Percentiles rank a stretch among this genome's conserved stretches.
Conservation (phyloP, 2,888 invertebrate species). For the Microplitis deprimator region DNA sequence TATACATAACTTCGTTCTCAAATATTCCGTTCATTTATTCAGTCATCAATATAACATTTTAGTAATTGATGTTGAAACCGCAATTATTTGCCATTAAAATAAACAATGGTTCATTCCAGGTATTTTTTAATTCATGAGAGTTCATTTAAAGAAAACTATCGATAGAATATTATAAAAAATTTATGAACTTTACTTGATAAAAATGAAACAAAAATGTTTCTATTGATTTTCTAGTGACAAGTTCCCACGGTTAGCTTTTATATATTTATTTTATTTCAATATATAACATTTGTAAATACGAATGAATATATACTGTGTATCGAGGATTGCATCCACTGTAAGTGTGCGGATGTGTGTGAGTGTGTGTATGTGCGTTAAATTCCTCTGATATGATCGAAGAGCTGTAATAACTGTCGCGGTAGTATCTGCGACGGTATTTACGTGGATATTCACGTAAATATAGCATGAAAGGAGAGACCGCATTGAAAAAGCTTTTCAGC, state of each 20-base stretch:
- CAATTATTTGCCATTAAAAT: neutral
- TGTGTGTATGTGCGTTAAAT: neutral
- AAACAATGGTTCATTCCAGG: neutral
- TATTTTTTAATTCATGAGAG: neutral
- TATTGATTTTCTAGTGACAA: neutral
- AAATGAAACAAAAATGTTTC: neutral
- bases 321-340: neutral
- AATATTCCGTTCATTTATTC: neutral
- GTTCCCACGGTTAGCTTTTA: neutral
- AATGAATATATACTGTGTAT: neutral
- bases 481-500: slow-evolving; percentile 9
- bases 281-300: neutral
- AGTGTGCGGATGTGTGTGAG: neutral
- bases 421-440: slow-evolving; percentile 37
- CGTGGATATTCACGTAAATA: slow-evolving; percentile 34
- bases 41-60: neutral
- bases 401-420: slow-evolving; percentile 40
- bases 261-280: slow-evolving; percentile 1
- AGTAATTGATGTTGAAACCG: neutral
- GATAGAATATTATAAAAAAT: neutral
- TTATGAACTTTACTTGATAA: neutral
- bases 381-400: slow-evolving; percentile 38
- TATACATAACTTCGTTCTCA: neutral
- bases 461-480: slow-evolving; percentile 26
- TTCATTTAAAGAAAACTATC: neutral